phyloP scores from a whole-genome alignment of 2,888 invertebrate genomes.

The Nemotelus pantherinus region DNA sequence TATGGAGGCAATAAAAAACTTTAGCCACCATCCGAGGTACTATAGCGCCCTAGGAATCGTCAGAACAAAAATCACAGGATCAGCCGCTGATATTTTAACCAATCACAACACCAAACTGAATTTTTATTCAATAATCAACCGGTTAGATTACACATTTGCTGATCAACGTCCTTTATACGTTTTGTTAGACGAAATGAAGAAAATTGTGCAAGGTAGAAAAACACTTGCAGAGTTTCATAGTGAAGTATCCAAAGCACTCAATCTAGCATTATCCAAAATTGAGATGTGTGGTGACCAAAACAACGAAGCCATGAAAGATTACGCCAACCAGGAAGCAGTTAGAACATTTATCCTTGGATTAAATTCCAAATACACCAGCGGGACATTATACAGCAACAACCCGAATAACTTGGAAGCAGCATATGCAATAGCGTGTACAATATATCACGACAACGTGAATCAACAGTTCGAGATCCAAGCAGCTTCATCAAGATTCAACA shows the following conservation, averaged over 20 bases:
- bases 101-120: slow-evolving; percentile 16
- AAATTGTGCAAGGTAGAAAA: slow-evolving; percentile 49
- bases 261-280: background rate
- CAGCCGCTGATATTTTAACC: background rate
- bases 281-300: background rate
- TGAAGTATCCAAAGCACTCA: background rate
- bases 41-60: background rate
- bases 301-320: background rate
- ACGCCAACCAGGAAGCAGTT: too few species aligned
- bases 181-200: slow-evolving; percentile 1
- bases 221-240: background rate
- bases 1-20: background rate
- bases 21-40: background rate
- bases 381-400: too few species aligned
- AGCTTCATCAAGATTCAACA: slow-evolving; percentile 10
- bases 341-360: too few species aligned
- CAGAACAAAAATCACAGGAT: background rate
- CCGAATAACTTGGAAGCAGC: background rate
- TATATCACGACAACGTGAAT: slow-evolving; percentile 5
- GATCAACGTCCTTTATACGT: slow-evolving; percentile 22
- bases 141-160: background rate
- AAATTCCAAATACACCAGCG: too few species aligned
- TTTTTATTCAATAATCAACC: slow-evolving; percentile 1
- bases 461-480: slow-evolving; percentile 1
- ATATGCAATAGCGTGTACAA: background rate